Percentiles rank a stretch among this genome's conserved stretches.
Evolutionary conservation across 2,797 vertebrate species (phyloP).

Genomic region (Sebastes vulpes): DNA sequence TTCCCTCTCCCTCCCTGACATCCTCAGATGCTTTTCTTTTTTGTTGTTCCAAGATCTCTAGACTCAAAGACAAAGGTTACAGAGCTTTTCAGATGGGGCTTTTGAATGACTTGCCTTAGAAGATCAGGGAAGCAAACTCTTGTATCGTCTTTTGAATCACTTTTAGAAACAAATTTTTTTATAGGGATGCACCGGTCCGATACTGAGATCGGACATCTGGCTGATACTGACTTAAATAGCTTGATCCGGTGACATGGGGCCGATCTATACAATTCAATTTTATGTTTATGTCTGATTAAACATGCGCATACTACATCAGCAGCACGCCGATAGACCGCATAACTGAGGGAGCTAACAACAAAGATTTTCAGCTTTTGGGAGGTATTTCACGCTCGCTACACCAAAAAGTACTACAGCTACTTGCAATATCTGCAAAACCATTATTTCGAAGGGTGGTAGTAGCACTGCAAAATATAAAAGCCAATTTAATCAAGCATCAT

Average conservation of each 20-base stretch:
- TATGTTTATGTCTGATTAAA: neutral
- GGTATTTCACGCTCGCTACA: neutral
- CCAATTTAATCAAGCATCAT: neutral
- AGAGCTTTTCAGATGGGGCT: neutral
- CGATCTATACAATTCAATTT: neutral
- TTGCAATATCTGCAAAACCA: neutral
- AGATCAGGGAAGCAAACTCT: neutral
- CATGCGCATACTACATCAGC: neutral
- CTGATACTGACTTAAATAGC: neutral
- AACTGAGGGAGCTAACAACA: neutral
- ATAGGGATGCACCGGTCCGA: neutral
- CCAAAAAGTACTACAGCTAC: neutral
- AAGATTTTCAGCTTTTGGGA: neutral
- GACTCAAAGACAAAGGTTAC: neutral
- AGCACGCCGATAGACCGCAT: no score
- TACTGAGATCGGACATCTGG: accelerated
- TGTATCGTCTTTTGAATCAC: neutral
- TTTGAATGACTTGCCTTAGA: neutral
- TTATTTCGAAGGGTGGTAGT: neutral
- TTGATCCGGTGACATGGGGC: neutral
- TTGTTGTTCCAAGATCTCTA: neutral
- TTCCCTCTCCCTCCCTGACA: neutral
- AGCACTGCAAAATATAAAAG: neutral
- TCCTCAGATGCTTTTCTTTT: neutral
- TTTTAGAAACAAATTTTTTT: neutral